Evolutionary conservation across 2,888 invertebrate species (phyloP), one percentile per base, ranked within the genome.

Genomic region (Gasteruption jaculator): DNA sequence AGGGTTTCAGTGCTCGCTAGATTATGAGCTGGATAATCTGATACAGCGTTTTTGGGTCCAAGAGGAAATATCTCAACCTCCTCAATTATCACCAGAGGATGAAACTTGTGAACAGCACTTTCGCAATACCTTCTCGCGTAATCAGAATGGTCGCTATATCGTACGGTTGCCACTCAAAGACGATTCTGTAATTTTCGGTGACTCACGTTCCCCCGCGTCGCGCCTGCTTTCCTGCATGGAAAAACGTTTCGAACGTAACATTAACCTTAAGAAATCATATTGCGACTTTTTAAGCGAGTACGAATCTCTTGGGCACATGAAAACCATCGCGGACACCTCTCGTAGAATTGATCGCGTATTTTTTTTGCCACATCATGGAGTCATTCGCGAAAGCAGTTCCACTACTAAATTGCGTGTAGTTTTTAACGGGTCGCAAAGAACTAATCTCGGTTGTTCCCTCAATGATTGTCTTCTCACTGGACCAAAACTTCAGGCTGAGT

Each of bases 291-390:
- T 47, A 5, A 10, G 4, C 2, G 47, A 45, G 15, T 47, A 45
- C 32, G 31, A 38, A 21, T 8, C 21, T 15, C 35, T 47, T 22
- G 38, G 32, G 5, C 47, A 47, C 19, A 41, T 45, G 45, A 25
- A 21, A 3, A 29, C 26, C 10, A 40, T 44, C 12, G 12, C 41
- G 3, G 16, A 27, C n/a, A n/a, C 27, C 10, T 15, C n/a, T 29
- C 20, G n/a, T n/a, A n/a, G n/a, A n/a, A n/a, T n/a, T n/a, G n/a
- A n/a, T n/a, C n/a, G n/a, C n/a, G n/a, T n/a, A n/a, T n/a, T n/a
- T n/a, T n/a, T n/a, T n/a, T 30, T 62, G 4, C 56, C 57, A 18
- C 58, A 63, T 43, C 61, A 58, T 16, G 21, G 51, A 1, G 57
- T 61, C 2, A 40, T 41, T 7, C 39, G 44, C 15, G 45, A 46